These are phyloP conservation scores for Monarcha castaneiventris DNA, from an alignment of 2,113 vertebrate species.

Conservation along the genomic window DNA sequence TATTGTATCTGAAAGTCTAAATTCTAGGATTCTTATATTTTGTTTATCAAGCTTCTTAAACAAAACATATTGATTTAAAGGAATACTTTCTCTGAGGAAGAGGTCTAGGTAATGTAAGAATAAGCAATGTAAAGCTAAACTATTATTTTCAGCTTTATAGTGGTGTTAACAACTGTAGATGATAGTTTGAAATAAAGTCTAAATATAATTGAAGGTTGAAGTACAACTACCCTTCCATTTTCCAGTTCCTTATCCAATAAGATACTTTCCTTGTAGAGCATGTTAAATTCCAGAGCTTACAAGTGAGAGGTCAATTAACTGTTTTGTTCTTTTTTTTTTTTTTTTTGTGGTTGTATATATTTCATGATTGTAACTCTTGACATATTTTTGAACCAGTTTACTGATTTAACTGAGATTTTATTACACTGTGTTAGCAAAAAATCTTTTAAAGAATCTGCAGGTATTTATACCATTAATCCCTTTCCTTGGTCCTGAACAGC, in stretches of 20 bases:
- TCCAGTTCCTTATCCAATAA: not conserved
- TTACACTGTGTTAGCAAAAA: not conserved
- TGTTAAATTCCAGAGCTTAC: not conserved
- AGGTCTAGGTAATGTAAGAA: not conserved
- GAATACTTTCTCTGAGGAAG: not conserved
- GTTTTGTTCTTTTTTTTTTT: not conserved
- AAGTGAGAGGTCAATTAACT: not conserved
- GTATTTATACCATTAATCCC: not conserved
- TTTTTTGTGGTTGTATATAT: not conserved
- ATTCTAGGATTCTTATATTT: not conserved
- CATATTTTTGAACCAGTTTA: not conserved
- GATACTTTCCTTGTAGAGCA: not conserved
- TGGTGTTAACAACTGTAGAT: rapidly evolving
- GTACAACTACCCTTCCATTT: not conserved
- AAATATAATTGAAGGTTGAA: not conserved
- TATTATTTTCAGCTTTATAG: not conserved
- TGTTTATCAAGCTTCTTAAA: not conserved
- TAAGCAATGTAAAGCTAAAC: not conserved
- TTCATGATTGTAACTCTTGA: not conserved
- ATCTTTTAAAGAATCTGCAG: not conserved
- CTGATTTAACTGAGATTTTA: not conserved
- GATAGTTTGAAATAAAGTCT: not conserved
- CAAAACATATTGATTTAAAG: not conserved
- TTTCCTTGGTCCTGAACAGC: not conserved
- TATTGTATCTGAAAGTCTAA: not conserved